Base-by-base conservation (phyloP, 2,113 vertebrate species). In the Tragelaphus buxtoni region DNA sequence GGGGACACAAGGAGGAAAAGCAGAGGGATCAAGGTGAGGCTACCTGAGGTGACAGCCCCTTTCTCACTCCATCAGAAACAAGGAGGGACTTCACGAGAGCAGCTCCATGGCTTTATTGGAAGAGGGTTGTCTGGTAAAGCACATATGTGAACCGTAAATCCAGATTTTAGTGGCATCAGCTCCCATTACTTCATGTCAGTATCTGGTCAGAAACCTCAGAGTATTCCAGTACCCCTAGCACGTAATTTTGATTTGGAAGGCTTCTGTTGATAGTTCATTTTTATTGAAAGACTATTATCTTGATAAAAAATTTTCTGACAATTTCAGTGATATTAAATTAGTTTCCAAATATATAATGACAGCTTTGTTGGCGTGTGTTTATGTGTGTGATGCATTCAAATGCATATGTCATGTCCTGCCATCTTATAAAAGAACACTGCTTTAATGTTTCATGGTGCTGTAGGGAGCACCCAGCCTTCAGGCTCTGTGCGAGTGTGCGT, bases 121-220 rank as follows among this genome's bases (percentile, higher is more conserved):
- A 98, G 98, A 97, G 97, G 94, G 94, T 72, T 93, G 96, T 98
- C 97, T 98, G 97, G 97, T 94, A 92, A 85, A 96, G 97, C 98
- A 95, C 98, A 97, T 97, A 96, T 97, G 98, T 91, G 98, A 98
- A 77, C 95, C 94, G 60, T 95, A 97, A 96, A 98, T 96, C 97
- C 98, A 98, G 98, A 98, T 97, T 98, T 95, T 94, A 92, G 94
- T 90, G 97, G 91, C 97, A 97, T 96, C 97, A 92, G 42, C 95
- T 98, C 98, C 95, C 95, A 92, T 91, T 95, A 97, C 98, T 95
- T 93, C 94, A 83, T 96, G 97, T 98, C 97, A 95, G 96, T 96
- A 86, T 98, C 96, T 97, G 95, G 98, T 98, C 85, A 94, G 96
- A 98, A 96, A 88, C 98, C 74, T 97, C 97, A 97, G 97, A 98